Conservation (phyloP, 2,797 vertebrate species). For the Chelonia mydas region DNA sequence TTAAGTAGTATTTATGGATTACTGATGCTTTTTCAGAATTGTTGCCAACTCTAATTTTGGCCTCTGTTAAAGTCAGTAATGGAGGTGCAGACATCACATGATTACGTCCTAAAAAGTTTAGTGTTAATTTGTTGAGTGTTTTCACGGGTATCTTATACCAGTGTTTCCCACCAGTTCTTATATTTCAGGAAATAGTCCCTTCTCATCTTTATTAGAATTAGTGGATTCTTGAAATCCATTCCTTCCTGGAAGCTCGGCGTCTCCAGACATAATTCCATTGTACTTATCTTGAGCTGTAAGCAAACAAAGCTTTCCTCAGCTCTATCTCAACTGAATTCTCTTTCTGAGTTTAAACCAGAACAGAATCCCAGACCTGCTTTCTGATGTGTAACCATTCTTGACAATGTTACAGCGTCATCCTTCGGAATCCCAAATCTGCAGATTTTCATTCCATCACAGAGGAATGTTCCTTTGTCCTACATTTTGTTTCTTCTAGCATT, state of each 20-base stretch:
- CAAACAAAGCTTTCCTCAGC: neutral
- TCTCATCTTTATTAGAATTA: neutral
- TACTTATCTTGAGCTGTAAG: neutral
- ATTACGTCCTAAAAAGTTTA: slow-evolving; percentile 39
- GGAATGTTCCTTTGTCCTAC: neutral
- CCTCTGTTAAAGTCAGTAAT: slow-evolving; percentile 41
- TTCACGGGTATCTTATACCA: neutral
- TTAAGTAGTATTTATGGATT: slow-evolving; percentile 79
- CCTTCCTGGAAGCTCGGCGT: neutral
- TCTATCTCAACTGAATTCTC: neutral
- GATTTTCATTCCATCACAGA: neutral
- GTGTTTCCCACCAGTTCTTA: neutral
- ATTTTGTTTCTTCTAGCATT: neutral
- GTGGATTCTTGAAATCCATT: neutral
- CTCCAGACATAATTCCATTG: neutral
- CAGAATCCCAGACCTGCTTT: neutral
- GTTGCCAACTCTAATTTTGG: slow-evolving; percentile 60
- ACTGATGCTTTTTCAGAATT: slow-evolving; percentile 62
- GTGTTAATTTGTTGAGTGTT: slow-evolving; percentile 23
- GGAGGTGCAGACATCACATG: neutral
- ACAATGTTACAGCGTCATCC: neutral
- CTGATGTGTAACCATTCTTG: neutral
- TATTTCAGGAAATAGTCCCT: neutral
- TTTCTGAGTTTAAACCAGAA: neutral
- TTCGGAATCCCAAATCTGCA: neutral